Conservation (phyloP, 2,113 vertebrate genomes). For the Otus sunia region DNA sequence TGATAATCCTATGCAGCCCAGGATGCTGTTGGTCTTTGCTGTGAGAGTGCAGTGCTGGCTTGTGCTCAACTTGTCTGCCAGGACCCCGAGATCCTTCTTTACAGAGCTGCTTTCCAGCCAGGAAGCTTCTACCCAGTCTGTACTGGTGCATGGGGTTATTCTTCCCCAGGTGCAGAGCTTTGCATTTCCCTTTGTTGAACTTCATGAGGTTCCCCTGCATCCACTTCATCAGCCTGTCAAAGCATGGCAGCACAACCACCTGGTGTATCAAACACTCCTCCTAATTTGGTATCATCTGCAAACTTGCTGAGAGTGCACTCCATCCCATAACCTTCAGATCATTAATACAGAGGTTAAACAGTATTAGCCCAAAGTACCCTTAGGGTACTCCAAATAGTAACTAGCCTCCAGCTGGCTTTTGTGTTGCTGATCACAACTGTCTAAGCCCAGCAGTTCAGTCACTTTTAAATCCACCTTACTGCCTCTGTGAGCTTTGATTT, state of each 20-base stretch:
- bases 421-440: background rate
- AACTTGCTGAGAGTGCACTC: background rate
- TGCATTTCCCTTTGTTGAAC: background rate
- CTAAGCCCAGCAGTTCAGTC: background rate
- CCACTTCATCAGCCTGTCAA: background rate
- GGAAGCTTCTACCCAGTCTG: background rate
- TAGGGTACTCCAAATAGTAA: background rate
- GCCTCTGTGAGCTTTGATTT: background rate
- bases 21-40: background rate
- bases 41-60: background rate
- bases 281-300: background rate
- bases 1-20: background rate
- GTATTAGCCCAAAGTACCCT: background rate
- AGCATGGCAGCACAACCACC: background rate
- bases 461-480: background rate
- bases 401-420: background rate
- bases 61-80: background rate
- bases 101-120: background rate
- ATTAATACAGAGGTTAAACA: background rate
- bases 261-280: background rate
- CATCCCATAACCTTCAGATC: background rate
- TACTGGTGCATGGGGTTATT: background rate
- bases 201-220: background rate
- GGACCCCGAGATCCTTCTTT: background rate
- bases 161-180: background rate